These are phyloP conservation scores for Esox lucius DNA, from an alignment of 2,797 vertebrate genomes.

Conservation along the genomic window DNA sequence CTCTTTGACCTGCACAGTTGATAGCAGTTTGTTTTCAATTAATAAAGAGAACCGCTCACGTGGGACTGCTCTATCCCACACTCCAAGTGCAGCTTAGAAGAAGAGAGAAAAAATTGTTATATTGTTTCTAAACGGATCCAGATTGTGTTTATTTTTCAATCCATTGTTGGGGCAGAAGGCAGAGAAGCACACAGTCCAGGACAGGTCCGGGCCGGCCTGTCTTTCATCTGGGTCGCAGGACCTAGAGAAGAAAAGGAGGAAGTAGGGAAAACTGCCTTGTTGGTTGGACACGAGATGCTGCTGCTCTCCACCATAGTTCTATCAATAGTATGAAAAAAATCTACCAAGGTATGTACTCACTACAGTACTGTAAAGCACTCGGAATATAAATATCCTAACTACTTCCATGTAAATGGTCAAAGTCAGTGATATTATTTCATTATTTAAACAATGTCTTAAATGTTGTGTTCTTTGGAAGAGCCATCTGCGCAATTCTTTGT, in stretches of 20 bases:
- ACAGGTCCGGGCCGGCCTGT: constrained; percentile 15
- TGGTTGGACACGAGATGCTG: constrained; percentile 17
- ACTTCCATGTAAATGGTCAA: no score
- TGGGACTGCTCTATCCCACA: constrained; percentile 44
- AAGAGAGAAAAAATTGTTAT: background rate
- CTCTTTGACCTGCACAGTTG: constrained; percentile 29
- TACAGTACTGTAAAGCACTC: no score
- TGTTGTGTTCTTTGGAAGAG: no score
- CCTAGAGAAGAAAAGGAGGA: background rate
- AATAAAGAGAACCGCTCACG: constrained; percentile 45
- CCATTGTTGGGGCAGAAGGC: constrained; percentile 22
- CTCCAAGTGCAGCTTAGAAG: constrained; percentile 22
- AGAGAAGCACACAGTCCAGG: constrained; percentile 6
- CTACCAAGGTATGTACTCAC: no score
- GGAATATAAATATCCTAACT: no score
- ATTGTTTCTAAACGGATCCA: constrained; percentile 47
- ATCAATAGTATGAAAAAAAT: no score
- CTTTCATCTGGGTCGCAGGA: constrained; percentile 25
- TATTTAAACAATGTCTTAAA: no score
- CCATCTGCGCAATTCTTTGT: no score
- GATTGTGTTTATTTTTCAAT: constrained; percentile 29
- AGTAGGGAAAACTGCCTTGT: constrained; percentile 12
- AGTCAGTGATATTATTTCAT: no score
- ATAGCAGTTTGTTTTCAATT: constrained; percentile 47
- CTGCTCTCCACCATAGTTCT: constrained; percentile 17